Evolutionary conservation across 2,113 vertebrate genomes (phyloP).

Genomic region (Accipiter virgatus): DNA sequence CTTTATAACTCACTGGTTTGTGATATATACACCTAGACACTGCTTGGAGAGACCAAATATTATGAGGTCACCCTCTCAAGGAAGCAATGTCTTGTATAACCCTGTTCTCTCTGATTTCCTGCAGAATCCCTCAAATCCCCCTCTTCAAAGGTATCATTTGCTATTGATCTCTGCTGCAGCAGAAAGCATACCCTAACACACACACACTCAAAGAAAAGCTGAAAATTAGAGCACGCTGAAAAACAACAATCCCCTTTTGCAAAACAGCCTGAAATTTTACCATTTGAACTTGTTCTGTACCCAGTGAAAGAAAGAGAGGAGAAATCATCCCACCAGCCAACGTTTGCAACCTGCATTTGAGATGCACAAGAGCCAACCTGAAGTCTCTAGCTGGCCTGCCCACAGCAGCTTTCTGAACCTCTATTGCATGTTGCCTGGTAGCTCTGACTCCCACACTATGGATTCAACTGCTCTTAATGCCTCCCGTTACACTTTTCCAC

Average conservation of each 20-base stretch:
- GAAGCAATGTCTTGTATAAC: not conserved
- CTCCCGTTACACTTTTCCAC: not conserved
- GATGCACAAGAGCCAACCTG: not conserved
- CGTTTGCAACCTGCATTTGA: not conserved
- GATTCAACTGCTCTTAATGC: not conserved
- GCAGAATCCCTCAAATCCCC: slow-evolving; percentile 36
- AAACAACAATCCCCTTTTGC: not conserved
- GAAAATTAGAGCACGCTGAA: not conserved
- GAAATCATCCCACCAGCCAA: not conserved
- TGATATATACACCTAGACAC: not conserved
- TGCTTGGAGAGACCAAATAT: not conserved
- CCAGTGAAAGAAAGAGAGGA: not conserved
- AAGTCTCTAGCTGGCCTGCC: not conserved
- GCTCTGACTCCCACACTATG: fast-evolving
- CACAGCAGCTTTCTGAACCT: not conserved
- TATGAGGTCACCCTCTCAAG: not conserved
- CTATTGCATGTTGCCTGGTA: not conserved
- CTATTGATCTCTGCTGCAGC: slow-evolving; percentile 35
- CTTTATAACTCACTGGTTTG: not conserved
- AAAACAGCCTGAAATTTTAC: not conserved
- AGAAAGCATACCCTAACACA: not conserved
- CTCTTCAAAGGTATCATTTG: slow-evolving; percentile 24
- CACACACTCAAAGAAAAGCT: not conserved
- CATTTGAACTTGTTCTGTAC: not conserved
- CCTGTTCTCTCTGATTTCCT: slow-evolving; percentile 33